Evolutionary conservation across 2,888 invertebrate species (phyloP).

Genomic region (Dorcus parallelipipedus): DNA sequence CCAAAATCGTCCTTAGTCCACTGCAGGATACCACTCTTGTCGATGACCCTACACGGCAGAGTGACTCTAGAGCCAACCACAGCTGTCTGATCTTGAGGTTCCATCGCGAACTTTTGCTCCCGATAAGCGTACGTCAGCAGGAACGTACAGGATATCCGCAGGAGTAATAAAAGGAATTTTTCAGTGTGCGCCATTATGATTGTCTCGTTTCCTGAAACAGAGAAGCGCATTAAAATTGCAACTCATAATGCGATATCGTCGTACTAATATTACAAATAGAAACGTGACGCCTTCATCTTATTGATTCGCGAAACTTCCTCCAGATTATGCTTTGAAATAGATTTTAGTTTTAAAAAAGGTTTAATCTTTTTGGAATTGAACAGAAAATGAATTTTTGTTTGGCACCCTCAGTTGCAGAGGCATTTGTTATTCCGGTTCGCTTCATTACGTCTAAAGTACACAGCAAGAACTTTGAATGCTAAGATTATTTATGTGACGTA

Average conservation of each 20-base stretch:
- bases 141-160: constrained; percentile 22
- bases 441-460: too few relatives aligned
- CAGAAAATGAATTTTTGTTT: too few relatives aligned
- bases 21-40: constrained; percentile 85
- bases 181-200: constrained; percentile 39
- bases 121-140: constrained; percentile 36
- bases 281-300: too few relatives aligned
- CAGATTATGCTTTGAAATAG: too few relatives aligned
- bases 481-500: too few relatives aligned
- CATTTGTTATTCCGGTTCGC: too few relatives aligned
- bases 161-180: constrained; percentile 45
- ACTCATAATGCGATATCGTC: neutral
- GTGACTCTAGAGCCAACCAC: constrained; percentile 85
- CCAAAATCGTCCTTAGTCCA: constrained; percentile 99
- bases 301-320: too few relatives aligned
- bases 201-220: constrained; percentile 22
- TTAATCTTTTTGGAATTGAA: too few relatives aligned
- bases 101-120: constrained; percentile 86
- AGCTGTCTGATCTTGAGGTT: constrained; percentile 89
- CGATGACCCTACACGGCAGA: constrained; percentile 84
- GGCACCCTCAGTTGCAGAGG: too few relatives aligned
- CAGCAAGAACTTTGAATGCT: too few relatives aligned
- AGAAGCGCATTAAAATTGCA: constrained; percentile 4
- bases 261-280: too few relatives aligned
- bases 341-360: too few relatives aligned